Evolutionary conservation across 2,113 vertebrate species (phyloP).

Genomic region (Coracopsis vasa): DNA sequence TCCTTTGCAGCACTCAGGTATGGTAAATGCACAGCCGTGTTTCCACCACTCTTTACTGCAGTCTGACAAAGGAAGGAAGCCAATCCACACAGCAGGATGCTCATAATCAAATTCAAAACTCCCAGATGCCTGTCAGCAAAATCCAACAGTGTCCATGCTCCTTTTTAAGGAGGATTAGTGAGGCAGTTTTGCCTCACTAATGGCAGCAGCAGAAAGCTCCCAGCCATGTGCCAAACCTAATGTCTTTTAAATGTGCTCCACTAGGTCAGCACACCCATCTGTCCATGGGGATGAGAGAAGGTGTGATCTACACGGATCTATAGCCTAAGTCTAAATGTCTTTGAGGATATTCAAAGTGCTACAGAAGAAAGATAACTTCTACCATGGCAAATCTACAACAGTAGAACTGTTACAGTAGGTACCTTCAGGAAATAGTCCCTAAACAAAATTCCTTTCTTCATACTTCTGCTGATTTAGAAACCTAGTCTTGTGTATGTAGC

Average conservation of each 20-base stretch:
- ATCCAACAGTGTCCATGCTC: not conserved
- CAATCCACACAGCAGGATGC: not conserved
- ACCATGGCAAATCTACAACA: not conserved
- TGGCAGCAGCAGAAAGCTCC: not conserved
- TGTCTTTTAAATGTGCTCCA: not conserved
- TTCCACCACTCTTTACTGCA: not conserved
- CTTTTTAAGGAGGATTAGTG: not conserved
- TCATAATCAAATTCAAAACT: not conserved
- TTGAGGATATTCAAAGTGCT: not conserved
- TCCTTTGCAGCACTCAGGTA: not conserved
- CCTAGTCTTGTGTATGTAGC: not conserved
- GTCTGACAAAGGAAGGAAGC: not conserved
- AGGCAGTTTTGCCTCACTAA: not conserved
- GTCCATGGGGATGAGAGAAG: fast-evolving
- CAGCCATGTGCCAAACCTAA: not conserved
- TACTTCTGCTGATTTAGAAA: not conserved
- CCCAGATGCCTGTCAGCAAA: not conserved
- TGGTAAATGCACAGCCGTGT: fast-evolving
- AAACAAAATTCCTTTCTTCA: not conserved
- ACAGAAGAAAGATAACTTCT: not conserved
- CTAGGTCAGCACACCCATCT: not conserved
- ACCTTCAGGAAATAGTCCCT: not conserved
- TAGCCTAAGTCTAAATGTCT: not conserved
- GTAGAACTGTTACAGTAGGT: not conserved
- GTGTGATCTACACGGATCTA: not conserved